Evolutionary conservation across 2,888 invertebrate genomes (phyloP).

Genomic region (Pyrocoelia pectoralis): DNA sequence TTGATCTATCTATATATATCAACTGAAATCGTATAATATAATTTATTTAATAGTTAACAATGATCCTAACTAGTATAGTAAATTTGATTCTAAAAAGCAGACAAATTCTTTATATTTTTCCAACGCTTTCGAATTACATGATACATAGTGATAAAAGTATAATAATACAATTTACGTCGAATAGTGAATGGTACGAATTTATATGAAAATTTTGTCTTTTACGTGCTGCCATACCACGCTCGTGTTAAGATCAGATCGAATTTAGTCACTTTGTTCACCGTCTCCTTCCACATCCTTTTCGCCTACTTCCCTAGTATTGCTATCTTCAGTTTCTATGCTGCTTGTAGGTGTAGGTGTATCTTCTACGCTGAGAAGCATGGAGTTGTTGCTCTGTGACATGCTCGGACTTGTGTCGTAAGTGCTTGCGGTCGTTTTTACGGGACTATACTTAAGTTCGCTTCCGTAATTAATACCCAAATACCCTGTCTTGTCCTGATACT

Average conservation of each 20-base stretch:
- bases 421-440: conserved; percentile 42
- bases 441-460: conserved; percentile 49
- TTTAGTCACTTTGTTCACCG: conserved; percentile 66
- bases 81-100: conserved; percentile 60
- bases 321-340: conserved; percentile 67
- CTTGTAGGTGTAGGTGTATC: conserved; percentile 67
- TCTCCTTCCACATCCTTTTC: conserved; percentile 67
- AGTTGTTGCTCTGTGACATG: conserved; percentile 43
- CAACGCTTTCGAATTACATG: conserved; percentile 27
- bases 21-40: conserved; percentile 52
- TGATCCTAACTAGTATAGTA: conserved; percentile 56
- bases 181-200: conserved; percentile 42
- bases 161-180: conserved; percentile 49
- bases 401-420: conserved; percentile 50
- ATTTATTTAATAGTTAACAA: conserved; percentile 58
- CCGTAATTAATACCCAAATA: conserved; percentile 52
- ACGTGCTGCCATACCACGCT: conserved; percentile 51
- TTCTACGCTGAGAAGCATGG: conserved; percentile 52
- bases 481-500: conserved; percentile 51
- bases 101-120: conserved; percentile 35
- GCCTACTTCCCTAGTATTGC: conserved; percentile 63
- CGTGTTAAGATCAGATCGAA: conserved; percentile 5
- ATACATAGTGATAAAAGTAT: conserved; percentile 22
- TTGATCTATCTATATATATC: conserved; percentile 42
- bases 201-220: conserved; percentile 50